Conservation (phyloP, 2,888 invertebrate genomes). For the Zygogramma bicolorata region DNA sequence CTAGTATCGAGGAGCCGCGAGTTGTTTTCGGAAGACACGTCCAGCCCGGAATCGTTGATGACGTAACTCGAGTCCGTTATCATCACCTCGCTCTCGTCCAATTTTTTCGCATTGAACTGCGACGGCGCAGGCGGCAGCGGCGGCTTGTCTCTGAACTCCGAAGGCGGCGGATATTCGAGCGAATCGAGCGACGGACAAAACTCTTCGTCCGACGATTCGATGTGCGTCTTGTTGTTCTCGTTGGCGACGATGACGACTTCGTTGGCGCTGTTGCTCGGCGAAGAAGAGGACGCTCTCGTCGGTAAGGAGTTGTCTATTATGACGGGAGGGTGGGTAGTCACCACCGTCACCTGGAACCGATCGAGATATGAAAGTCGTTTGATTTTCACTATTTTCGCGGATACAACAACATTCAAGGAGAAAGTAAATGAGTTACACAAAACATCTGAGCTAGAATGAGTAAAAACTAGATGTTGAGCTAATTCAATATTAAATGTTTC, state of each 20-base stretch:
- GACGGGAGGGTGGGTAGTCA: conserved; percentile 86
- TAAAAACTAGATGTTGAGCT: too few relatives aligned
- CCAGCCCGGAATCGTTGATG: conserved; percentile 76
- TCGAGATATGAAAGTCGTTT: too few relatives aligned
- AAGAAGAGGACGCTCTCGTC: conserved; percentile 66
- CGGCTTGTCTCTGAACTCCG: conserved; percentile 65
- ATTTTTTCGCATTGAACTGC: conserved; percentile 74
- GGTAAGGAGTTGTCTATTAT: conserved; percentile 73
- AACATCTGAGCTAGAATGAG: too few relatives aligned
- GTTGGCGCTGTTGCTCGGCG: conserved; percentile 70
- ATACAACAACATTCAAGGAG: too few relatives aligned
- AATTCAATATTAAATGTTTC: too few relatives aligned
- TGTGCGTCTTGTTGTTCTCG: conserved; percentile 78
- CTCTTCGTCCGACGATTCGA: conserved; percentile 80
- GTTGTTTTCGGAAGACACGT: conserved; percentile 68
- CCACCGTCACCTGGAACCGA: conserved; percentile 82
- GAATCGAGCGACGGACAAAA: conserved; percentile 82
- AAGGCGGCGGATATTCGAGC: conserved; percentile 72
- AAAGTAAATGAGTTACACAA: too few relatives aligned
- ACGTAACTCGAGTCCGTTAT: conserved; percentile 80
- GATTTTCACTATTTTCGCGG: too few relatives aligned
- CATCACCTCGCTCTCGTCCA: conserved; percentile 89
- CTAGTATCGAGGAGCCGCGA: conserved; percentile 76
- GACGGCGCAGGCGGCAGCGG: too few relatives aligned
- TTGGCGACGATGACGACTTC: conserved; percentile 86